These are phyloP conservation scores for Prunella fulvescens DNA, from an alignment of 2,113 vertebrate genomes.

Conservation along the genomic window DNA sequence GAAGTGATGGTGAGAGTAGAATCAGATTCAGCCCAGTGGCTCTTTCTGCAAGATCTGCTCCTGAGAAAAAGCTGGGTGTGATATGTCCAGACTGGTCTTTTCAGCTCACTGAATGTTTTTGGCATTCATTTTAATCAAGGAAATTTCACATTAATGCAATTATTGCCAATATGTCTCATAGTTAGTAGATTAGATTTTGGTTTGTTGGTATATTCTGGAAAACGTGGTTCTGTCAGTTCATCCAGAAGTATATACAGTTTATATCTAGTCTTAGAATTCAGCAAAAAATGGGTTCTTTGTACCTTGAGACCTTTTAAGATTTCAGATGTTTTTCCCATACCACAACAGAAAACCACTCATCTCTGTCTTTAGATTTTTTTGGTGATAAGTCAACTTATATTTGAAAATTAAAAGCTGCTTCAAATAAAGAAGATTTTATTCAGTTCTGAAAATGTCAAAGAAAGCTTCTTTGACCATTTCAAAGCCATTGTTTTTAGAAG, in stretches of 20 bases:
- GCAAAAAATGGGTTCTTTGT: neutral
- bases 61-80: neutral
- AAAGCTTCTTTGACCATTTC: conserved; percentile 44
- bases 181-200: neutral
- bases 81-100: neutral
- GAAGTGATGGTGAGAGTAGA: neutral
- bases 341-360: neutral
- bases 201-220: neutral
- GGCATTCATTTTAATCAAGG: neutral
- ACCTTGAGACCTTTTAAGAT: neutral
- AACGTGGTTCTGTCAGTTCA: neutral
- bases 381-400: neutral
- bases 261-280: neutral
- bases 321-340: neutral
- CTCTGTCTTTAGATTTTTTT: neutral
- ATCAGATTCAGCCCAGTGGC: neutral
- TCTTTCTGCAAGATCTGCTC: neutral
- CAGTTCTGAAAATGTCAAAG: neutral
- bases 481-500: conserved; percentile 37
- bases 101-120: neutral
- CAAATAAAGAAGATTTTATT: neutral
- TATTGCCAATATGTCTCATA: neutral
- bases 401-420: conserved; percentile 14
- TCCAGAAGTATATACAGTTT: neutral
- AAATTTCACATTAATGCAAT: neutral